A percentile compares a stretch with the other conserved stretches of the same genome.
These are phyloP conservation scores for Paramisgurnus dabryanus DNA, from an alignment of 2,113 vertebrate genomes.

Conservation along the genomic window DNA sequence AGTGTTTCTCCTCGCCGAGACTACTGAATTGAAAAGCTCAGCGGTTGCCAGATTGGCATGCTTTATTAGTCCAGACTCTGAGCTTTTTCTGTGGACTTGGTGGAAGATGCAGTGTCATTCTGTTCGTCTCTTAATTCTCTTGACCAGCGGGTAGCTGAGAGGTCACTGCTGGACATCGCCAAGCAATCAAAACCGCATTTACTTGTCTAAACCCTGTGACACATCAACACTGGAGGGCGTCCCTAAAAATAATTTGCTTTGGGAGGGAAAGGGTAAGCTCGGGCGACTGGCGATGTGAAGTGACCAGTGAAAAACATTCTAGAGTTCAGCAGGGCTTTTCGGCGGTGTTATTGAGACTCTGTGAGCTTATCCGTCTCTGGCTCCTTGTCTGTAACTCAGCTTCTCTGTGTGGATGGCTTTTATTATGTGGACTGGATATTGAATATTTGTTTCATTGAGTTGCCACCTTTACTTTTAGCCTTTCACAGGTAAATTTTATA, in stretches of 20 bases:
- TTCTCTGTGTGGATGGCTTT: conserved; percentile 12
- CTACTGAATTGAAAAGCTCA: conserved; percentile 48
- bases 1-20: conserved; percentile 29
- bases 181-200: conserved; percentile 66
- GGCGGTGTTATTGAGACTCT: conserved; percentile 49
- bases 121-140: conserved; percentile 53
- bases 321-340: conserved; percentile 47
- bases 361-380: conserved; percentile 34
- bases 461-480: background rate
- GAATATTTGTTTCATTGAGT: background rate
- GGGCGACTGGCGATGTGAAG: conserved; percentile 49
- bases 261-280: conserved; percentile 53
- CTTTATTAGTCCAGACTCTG: conserved; percentile 37
- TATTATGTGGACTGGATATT: conserved; percentile 9
- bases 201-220: conserved; percentile 61
- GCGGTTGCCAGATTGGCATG: conserved; percentile 44
- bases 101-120: conserved; percentile 46
- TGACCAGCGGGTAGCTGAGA: conserved; percentile 47
- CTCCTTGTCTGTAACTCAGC: conserved; percentile 2
- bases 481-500: background rate
- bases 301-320: conserved; percentile 51
- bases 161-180: conserved; percentile 53
- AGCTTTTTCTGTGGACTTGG: conserved; percentile 29
- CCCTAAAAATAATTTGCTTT: conserved; percentile 61
- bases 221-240: conserved; percentile 50